Percentiles rank a stretch among this genome's conserved stretches.
phyloP scores from a whole-genome alignment of 2,113 vertebrate genomes.

The Vulpes vulpes region DNA sequence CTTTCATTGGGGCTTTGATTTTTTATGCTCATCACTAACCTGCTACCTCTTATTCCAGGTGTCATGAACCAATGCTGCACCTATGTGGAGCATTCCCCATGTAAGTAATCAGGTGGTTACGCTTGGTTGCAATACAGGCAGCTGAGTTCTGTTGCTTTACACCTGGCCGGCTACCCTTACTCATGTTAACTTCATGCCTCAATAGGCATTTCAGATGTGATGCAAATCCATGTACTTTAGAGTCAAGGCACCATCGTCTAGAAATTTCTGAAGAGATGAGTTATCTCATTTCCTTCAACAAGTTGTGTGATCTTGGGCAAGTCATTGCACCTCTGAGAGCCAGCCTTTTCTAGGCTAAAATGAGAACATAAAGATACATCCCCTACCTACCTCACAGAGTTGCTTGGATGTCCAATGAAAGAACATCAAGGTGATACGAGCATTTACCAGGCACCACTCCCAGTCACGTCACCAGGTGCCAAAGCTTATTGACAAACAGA shows the following conservation, averaged over 20 bases:
- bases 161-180: not conserved
- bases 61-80: not conserved
- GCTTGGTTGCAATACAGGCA: too few relatives aligned
- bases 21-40: not conserved
- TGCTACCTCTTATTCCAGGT: not conserved
- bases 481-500: not conserved
- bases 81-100: not conserved
- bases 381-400: too few relatives aligned
- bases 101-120: too few relatives aligned
- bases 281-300: not conserved
- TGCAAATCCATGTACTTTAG: not conserved
- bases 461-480: accelerated
- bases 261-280: not conserved
- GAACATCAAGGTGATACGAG: not conserved
- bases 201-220: not conserved
- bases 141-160: not conserved
- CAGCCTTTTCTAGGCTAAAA: not conserved
- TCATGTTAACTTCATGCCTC: not conserved
- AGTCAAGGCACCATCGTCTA: not conserved
- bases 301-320: not conserved
- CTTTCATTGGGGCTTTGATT: not conserved
- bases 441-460: not conserved
- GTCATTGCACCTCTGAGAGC: not conserved
- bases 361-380: not conserved
- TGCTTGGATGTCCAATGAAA: not conserved